Evolutionary conservation across 2,888 invertebrate genomes (phyloP).

Genomic region (Auanema sp.): DNA sequence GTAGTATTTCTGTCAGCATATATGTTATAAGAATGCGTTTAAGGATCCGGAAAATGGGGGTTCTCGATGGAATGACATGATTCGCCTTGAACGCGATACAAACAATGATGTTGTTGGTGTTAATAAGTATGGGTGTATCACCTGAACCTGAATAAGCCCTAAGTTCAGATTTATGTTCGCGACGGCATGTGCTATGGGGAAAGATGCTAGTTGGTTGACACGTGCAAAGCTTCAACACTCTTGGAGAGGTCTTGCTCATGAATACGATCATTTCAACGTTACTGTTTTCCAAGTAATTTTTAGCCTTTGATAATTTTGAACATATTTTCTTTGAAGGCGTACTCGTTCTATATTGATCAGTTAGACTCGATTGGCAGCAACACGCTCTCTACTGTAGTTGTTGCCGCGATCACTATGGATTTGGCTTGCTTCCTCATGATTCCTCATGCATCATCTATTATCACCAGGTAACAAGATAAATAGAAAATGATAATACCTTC

Average conservation of each 20-base stretch:
- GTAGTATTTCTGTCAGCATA: not conserved
- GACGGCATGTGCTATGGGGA: conserved; percentile 51
- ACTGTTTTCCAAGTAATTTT: conserved; percentile 49
- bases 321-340: conserved; percentile 31
- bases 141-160: no score
- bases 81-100: conserved; percentile 29
- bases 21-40: conserved; percentile 1
- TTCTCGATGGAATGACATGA: conserved; percentile 51
- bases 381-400: conserved; percentile 47
- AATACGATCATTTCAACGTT: conserved; percentile 45
- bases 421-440: conserved; percentile 52
- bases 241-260: conserved; percentile 43
- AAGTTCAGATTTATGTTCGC: conserved; percentile 46
- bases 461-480: conserved; percentile 27
- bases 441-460: conserved; percentile 40
- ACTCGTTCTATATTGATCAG: conserved; percentile 55
- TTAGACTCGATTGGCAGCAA: conserved; percentile 46
- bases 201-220: conserved; percentile 42
- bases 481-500: not conserved
- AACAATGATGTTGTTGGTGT: conserved; percentile 31
- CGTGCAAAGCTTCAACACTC: conserved; percentile 42
- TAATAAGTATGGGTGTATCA: conserved; percentile 28
- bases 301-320: not conserved
- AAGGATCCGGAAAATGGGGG: conserved; percentile 48
- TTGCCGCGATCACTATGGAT: conserved; percentile 51